phyloP scores from a whole-genome alignment of 2,797 vertebrate genomes.

The Lemur catta region DNA sequence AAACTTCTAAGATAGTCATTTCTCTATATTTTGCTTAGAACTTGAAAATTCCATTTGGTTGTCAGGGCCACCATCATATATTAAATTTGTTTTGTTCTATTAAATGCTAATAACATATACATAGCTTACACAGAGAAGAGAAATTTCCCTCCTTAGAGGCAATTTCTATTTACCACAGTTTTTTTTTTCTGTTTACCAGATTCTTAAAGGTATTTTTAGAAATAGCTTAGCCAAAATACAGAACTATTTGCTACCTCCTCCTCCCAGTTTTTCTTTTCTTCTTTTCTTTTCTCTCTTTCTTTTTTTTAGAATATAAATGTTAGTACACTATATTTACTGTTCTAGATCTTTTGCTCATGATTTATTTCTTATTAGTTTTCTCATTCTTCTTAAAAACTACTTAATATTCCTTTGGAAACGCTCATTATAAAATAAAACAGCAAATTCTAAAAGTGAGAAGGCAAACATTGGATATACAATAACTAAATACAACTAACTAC shows the following conservation, averaged over 20 bases:
- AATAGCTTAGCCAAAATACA: not conserved
- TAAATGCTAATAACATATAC: not conserved
- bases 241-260: not conserved
- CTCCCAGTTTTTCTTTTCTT: not conserved
- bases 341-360: not conserved
- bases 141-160: not conserved
- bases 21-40: not conserved
- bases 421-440: conserved; percentile 14
- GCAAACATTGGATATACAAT: not conserved
- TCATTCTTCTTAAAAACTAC: not conserved
- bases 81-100: not conserved
- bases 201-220: conserved; percentile 23
- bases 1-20: not conserved
- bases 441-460: not conserved
- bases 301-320: not conserved
- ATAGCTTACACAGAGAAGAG: not conserved
- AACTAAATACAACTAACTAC: not conserved
- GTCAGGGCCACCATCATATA: not conserved
- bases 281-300: not conserved
- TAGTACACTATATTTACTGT: not conserved
- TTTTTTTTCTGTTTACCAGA: not conserved
- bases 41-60: not conserved
- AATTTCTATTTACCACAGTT: not conserved
- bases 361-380: conserved; percentile 1
- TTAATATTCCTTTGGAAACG: not conserved